Conservation (phyloP, 1,140 invertebrate genomes). For the Drosophila dunni region DNA sequence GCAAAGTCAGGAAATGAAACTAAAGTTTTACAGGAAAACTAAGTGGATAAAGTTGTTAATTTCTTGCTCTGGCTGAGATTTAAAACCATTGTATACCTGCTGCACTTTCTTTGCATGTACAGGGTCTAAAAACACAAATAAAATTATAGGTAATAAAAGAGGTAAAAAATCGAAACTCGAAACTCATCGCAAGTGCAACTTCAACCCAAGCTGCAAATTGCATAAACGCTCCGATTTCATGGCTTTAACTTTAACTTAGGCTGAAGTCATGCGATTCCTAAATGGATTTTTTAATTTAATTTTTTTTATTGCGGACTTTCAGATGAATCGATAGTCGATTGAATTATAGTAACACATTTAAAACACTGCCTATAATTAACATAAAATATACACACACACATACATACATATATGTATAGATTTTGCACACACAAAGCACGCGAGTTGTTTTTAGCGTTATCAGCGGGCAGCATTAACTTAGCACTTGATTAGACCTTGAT, state of each 20-base stretch:
- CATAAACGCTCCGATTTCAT: slow-evolving; percentile 30
- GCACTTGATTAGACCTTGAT: slow-evolving; percentile 37
- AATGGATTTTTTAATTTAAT: neutral
- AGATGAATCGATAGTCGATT: slow-evolving; percentile 3
- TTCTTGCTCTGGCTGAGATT: no score
- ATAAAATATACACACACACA: neutral
- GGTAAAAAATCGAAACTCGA: neutral
- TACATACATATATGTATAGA: neutral
- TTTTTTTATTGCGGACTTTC: neutral
- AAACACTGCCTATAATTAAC: slow-evolving; percentile 1
- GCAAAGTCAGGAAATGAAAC: no score
- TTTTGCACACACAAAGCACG: slow-evolving; percentile 20
- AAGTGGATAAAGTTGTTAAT: no score
- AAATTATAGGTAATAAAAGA: slow-evolving; percentile 49
- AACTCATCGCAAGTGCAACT: slow-evolving; percentile 21
- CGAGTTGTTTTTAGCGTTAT: slow-evolving; percentile 35
- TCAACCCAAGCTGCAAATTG: slow-evolving; percentile 22
- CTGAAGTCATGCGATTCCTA: slow-evolving; percentile 14
- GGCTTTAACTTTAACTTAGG: neutral
- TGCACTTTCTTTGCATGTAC: no score
- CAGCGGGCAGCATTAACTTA: slow-evolving; percentile 19
- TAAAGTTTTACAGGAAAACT: no score
- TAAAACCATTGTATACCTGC: no score
- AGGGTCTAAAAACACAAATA: slow-evolving; percentile 22
- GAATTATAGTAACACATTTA: neutral